A percentile compares a stretch with the other conserved stretches of the same genome.
Conservation (phyloP, 2,888 invertebrate species). For the Megalurothrips usitatus region DNA sequence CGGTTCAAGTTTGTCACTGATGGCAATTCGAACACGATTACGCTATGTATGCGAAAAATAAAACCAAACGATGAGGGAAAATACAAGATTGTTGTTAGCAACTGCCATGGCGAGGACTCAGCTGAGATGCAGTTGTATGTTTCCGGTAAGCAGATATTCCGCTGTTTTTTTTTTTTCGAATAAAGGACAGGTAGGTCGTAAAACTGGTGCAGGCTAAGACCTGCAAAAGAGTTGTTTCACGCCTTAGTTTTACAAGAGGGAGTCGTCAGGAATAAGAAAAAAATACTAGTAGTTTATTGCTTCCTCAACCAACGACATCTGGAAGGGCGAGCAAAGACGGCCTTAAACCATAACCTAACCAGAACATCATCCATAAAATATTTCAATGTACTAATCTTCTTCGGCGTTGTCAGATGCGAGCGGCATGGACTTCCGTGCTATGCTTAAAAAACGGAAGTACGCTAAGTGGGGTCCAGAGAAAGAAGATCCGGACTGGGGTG, state of each 20-base stretch:
- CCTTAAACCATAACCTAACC: too few species aligned
- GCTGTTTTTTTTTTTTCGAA: neutral
- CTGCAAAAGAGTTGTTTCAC: too few species aligned
- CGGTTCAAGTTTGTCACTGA: conserved; percentile 93
- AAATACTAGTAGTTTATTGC: too few species aligned
- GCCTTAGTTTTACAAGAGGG: too few species aligned
- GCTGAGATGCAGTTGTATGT: conserved; percentile 96
- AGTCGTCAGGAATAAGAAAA: too few species aligned
- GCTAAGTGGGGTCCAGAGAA: conserved; percentile 90
- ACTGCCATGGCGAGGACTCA: conserved; percentile 91
- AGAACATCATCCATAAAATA: conserved; percentile 27
- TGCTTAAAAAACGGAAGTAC: conserved; percentile 94
- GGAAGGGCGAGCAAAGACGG: too few species aligned
- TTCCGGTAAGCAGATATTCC: conserved; percentile 62
- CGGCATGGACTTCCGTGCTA: conserved; percentile 97
- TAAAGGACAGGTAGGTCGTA: too few species aligned
- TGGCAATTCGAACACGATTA: conserved; percentile 86
- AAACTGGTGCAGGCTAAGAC: too few species aligned
- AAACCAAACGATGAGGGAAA: conserved; percentile 96
- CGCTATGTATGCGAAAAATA: conserved; percentile 91
- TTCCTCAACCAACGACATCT: too few species aligned
- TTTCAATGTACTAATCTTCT: neutral
- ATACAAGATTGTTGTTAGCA: conserved; percentile 88
- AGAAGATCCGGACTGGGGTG: conserved; percentile 88
- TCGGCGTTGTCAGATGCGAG: conserved; percentile 67